Evolutionary conservation across 2,113 vertebrate genomes (phyloP), one percentile per base, ranked within the genome.

Genomic region (Mesitornis unicolor): DNA sequence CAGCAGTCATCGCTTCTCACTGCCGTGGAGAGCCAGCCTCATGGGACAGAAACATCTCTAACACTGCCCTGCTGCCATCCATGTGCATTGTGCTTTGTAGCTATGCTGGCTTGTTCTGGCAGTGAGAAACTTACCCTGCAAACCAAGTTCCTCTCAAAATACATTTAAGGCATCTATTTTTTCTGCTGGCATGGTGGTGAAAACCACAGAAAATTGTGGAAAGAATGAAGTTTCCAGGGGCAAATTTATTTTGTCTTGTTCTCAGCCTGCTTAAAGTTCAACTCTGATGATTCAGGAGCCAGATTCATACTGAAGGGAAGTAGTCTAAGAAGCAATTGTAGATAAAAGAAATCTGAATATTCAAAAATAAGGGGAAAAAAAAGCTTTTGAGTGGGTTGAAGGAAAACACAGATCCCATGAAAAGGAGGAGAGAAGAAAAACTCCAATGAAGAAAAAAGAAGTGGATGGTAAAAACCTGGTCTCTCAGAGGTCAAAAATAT

Each of bases 121-220:
- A 4, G 40, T 83, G 76, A 87, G 88, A 93, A 91, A 74, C 42
- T 47, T 73, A 86, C n/a, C 28, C 73, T 71, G 38, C 13, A 92
- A 84, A 89, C 64, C 9, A 83, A 70, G 28, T 51, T 81, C 22
- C 26, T 89, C 70, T 90, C 70, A 63, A 94, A 94, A 86, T 73
- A 75, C 48, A 82, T 70, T 28, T 56, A 89, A 94, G 22, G 31
- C 51, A 75, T 90, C 76, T 90, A 67, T 79, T 90, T 95, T n/a
- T 91, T 83, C 82, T 88, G 36, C 83, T 93, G 90, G 92, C 80
- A 26, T 43, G 8, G 25, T 82, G 11, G 65, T 33, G 31, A 84
- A 94, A 97, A 25, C 90, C 90, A 65, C 92, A 94, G 83, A 89
- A 93, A 91, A 95, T 77, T 88, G 73, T 84, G 95, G 95, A 92